Base-by-base conservation (phyloP, 2,797 vertebrate genomes). In the Tympanoctomys barrerae region DNA sequence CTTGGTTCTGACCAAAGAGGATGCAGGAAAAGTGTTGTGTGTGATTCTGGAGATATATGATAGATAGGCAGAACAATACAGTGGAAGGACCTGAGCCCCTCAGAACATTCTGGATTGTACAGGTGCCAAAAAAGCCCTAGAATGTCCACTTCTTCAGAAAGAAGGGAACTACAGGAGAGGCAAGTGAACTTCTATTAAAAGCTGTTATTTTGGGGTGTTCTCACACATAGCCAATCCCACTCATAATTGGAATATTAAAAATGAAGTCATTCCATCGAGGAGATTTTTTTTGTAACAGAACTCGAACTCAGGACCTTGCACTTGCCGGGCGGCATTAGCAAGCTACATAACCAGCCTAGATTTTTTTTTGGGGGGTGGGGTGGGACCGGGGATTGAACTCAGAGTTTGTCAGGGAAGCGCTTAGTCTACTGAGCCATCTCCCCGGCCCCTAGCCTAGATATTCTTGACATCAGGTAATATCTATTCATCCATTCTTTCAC, bases 161-260 rank as follows among this genome's bases (percentile, higher is more conserved):
- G 54, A 57, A 57, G 26, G 13, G 22, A 19, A 73, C 81, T 68
- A n/a, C 14, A 0, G 61, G 28, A 75, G 10, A 84, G 6, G 22
- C 52, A 78, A 49, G 46, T 11, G 7, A 89, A 89, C 2, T 18
- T 19, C n/a, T 87, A 87, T 66, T 68, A 86, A 96, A 95, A 75
- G 26, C 2, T 68, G 4, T 28, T 54, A 81, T 52, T 87, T 90
- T 19, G 61, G 14, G 16, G 46, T 96, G 93, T 6, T 70, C 87
- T 86, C 68, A 84, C 21, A 68, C 2, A 42, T 1, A 81, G 6
- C 49, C 42, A 84, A 92, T 92, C 36, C 6, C 26, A 87, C 62
- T 77, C 18, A 24, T 91, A 91, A 81, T 24, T 39, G 13, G n/a
- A 66, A 77, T 59, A 77, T 18, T 24, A 96, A 64, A 94, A 90